Evolutionary conservation across 2,797 vertebrate species (phyloP).

Genomic region (Rhodeus uyekii): DNA sequence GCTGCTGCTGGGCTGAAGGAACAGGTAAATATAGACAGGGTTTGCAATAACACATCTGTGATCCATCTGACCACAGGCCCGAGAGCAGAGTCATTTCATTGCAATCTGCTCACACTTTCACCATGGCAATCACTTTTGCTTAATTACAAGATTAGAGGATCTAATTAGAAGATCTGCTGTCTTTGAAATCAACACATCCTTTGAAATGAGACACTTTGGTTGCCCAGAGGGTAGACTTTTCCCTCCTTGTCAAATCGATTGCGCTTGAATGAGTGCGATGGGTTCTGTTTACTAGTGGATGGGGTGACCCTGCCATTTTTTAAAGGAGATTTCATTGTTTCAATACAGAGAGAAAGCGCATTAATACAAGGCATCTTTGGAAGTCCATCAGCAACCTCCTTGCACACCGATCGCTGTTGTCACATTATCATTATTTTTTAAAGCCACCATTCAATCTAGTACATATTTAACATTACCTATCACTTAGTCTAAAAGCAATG

Average conservation of each 20-base stretch:
- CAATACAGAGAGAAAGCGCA: conserved; percentile 20
- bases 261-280: conserved; percentile 58
- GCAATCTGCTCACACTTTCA: conserved; percentile 64
- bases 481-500: conserved; percentile 40
- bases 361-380: conserved; percentile 20
- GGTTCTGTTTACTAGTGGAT: conserved; percentile 54
- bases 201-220: conserved; percentile 71
- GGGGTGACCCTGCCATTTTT: conserved; percentile 35
- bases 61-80: conserved; percentile 65
- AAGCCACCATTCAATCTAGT: conserved; percentile 16
- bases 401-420: not conserved
- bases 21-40: conserved; percentile 71
- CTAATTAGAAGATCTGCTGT: conserved; percentile 79
- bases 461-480: conserved; percentile 37
- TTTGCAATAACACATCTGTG: conserved; percentile 58
- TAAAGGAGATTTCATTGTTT: conserved; percentile 33
- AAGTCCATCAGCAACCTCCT: conserved; percentile 32
- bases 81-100: conserved; percentile 63
- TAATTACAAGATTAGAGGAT: conserved; percentile 82
- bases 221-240: conserved; percentile 55
- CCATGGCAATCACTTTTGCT: conserved; percentile 72
- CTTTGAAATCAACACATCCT: conserved; percentile 73
- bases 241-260: conserved; percentile 62
- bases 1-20: conserved; percentile 59
- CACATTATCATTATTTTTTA: conserved; percentile 11